These are phyloP conservation scores for Bombus balteatus DNA, from an alignment of 1,140 invertebrate species.

Conservation along the genomic window DNA sequence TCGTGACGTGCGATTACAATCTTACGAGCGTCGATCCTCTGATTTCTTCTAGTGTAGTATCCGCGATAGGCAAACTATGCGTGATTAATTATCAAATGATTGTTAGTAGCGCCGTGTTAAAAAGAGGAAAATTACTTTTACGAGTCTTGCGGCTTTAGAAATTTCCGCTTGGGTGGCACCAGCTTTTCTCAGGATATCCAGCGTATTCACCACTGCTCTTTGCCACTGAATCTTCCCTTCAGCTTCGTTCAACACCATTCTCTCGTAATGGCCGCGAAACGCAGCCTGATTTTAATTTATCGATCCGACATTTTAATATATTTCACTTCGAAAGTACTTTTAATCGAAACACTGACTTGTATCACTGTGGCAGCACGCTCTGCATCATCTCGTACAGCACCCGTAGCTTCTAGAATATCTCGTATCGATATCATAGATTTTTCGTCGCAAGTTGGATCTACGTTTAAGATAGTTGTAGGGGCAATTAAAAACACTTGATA, in stretches of 20 bases:
- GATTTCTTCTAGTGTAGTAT: slow-evolving; percentile 79
- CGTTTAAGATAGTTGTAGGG: neutral
- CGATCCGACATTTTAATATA: neutral
- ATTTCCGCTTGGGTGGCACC: slow-evolving; percentile 79
- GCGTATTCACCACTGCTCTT: slow-evolving; percentile 78
- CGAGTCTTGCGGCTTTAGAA: slow-evolving; percentile 76
- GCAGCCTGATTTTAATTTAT: slow-evolving; percentile 39
- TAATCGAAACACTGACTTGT: slow-evolving; percentile 67
- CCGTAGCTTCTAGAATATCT: slow-evolving; percentile 71
- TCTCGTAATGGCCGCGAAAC: slow-evolving; percentile 70
- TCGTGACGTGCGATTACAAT: neutral
- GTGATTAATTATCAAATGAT: slow-evolving; percentile 1
- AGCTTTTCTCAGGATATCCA: slow-evolving; percentile 78
- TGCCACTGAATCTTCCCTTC: slow-evolving; percentile 80
- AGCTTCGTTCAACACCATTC: slow-evolving; percentile 68
- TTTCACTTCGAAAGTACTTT: neutral
- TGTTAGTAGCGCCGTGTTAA: neutral
- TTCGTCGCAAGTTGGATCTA: slow-evolving; percentile 42
- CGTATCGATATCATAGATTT: slow-evolving; percentile 63
- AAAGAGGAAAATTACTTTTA: slow-evolving; percentile 72
- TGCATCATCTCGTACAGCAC: slow-evolving; percentile 62
- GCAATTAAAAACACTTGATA: no score
- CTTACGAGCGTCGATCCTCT: slow-evolving; percentile 61
- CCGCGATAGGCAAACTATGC: slow-evolving; percentile 79
- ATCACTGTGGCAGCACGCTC: slow-evolving; percentile 74